phyloP scores from a whole-genome alignment of 2,797 vertebrate genomes.

The Molossus molossus region DNA sequence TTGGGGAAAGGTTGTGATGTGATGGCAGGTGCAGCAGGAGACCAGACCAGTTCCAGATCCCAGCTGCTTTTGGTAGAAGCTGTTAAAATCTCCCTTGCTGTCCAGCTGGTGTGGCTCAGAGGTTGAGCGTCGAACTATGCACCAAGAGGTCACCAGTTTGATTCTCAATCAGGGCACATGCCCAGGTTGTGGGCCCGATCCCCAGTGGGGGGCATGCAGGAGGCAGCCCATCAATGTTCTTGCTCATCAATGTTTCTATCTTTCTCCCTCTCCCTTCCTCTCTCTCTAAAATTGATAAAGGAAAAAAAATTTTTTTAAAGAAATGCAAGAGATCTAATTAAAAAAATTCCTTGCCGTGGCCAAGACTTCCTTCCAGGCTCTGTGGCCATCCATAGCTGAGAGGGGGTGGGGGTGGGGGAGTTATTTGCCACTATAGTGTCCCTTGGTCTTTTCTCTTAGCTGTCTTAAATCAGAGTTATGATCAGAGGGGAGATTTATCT shows the following conservation, averaged over 20 bases:
- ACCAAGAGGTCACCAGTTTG: too few species aligned
- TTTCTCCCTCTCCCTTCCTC: too few species aligned
- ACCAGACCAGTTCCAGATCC: not conserved
- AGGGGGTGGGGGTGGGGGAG: not conserved
- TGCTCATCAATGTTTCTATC: too few species aligned
- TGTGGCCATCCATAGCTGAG: not conserved
- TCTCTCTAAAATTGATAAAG: too few species aligned
- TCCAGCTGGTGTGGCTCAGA: too few species aligned
- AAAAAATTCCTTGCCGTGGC: not conserved
- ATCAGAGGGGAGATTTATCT: not conserved
- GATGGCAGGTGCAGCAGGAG: accelerated
- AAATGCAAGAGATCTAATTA: too few species aligned
- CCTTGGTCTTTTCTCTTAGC: not conserved
- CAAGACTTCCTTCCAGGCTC: not conserved
- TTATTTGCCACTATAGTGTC: not conserved
- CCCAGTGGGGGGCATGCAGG: too few species aligned
- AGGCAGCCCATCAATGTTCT: too few species aligned
- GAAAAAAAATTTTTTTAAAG: too few species aligned
- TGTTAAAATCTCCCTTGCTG: not conserved
- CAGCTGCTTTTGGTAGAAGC: not conserved
- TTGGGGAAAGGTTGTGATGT: accelerated
- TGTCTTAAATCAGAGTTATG: not conserved
- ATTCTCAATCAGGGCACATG: too few species aligned
- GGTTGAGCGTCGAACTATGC: too few species aligned
- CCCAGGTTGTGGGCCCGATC: too few species aligned